Percentiles rank a stretch among this genome's conserved stretches.
Evolutionary conservation across 2,113 vertebrate genomes (phyloP).

Genomic region (Myiopsitta monachus): DNA sequence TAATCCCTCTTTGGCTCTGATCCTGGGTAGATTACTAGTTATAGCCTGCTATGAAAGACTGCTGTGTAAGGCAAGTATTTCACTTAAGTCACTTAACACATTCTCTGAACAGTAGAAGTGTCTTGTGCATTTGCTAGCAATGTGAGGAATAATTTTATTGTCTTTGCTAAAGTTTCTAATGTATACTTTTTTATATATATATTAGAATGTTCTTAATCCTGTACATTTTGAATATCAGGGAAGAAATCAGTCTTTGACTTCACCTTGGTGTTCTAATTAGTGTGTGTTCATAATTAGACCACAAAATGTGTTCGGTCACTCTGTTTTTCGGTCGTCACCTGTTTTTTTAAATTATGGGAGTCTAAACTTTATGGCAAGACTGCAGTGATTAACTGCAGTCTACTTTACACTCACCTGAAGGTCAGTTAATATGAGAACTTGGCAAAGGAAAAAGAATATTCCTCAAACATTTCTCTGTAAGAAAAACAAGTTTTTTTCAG

Average conservation of each 20-base stretch:
- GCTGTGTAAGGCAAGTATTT: constrained; percentile 60
- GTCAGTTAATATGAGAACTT: background rate
- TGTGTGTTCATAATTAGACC: background rate
- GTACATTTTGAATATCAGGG: background rate
- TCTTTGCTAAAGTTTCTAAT: background rate
- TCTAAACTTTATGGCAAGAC: background rate
- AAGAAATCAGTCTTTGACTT: background rate
- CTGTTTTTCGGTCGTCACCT: background rate
- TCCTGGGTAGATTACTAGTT: constrained; percentile 75
- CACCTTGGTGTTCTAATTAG: background rate
- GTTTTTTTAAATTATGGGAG: background rate
- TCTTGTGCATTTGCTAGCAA: background rate
- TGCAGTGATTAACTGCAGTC: background rate
- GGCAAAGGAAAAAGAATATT: background rate
- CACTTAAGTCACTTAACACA: constrained; percentile 59
- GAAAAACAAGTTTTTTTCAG: background rate
- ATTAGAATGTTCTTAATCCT: background rate
- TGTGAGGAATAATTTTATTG: background rate
- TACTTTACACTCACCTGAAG: background rate
- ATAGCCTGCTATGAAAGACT: constrained; percentile 54
- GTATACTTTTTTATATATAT: background rate
- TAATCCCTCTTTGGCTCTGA: constrained; percentile 79
- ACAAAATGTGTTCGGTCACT: background rate
- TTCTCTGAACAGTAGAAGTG: background rate
- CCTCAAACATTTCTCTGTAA: background rate